Evolutionary conservation across 2,888 invertebrate genomes (phyloP), one percentile per base, ranked within the genome.

Genomic region (Ctena decussata): DNA sequence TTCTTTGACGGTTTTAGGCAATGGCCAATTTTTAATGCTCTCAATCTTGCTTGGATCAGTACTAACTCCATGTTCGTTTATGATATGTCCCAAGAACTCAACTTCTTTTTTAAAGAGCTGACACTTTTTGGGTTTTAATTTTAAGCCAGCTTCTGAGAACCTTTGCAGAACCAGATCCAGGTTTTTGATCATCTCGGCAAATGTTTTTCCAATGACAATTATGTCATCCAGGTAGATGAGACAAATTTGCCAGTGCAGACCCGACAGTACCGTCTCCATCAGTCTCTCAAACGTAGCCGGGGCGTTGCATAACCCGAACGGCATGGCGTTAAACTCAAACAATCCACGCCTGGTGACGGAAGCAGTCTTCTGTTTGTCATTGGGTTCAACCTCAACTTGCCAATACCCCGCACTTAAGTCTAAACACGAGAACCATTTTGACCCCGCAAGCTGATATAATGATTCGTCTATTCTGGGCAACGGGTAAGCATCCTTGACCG

Each of bases 111-210:
- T 53, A 24, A 83, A 79, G 8, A 83, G 46, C n/a, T 78, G 57
- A 65, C 78, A 83, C 49, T 80, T 83, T 18, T 65, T 69, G 5
- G 84, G 80, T 18, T 76, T 80, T 39, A 85, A 49, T 37, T 85
- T 85, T 12, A 85, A 27, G 0, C 76, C 60, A 37, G 60, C 57
- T 24, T 35, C 0, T 21, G 11, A 18, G n/a, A 76, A 37, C n/a
- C 60, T 76, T 0, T 53, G 5, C 1, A 76, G n/a, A 8, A 76
- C 76, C 2, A 12, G 6, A 39, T 57, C 60, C 12, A 76, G 35
- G 39, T 76, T 57, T 12, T 30, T 24, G 15, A 57, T 21, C 76
- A 76, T 76, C 5, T 57, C 35, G 6, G 3, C 37, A n/a, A 76
- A 76, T 24, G 76, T 57, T n/a, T 49, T 49, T 5, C 49, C 49